Evolutionary conservation across 2,888 invertebrate species (phyloP), one percentile per base, ranked within the genome.

Genomic region (Metallyticus violacea): DNA sequence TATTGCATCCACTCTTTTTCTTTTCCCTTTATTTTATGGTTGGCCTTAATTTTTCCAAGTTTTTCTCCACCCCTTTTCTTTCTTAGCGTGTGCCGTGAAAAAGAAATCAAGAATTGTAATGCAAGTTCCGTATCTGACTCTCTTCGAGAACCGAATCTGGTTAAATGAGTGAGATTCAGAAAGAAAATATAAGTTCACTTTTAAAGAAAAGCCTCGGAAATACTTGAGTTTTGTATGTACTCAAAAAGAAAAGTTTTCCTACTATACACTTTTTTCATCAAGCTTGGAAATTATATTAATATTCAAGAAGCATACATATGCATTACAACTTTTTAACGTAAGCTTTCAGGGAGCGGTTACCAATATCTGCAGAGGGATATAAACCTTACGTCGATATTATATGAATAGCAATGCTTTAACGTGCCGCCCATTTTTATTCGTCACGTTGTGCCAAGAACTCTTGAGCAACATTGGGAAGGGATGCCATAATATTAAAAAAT

Each of bases 71-170:
- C 30, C 26, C 26, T 29, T 85, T 77, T 80, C 77, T 76, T 77
- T 62, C 78, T 81, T 28, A 82, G 76, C 77, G 81, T 28, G 77
- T 83, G 85, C 83, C 84, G 86, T 88, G 88, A 87, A 88, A 62
- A 87, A 87, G 88, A 87, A 87, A 87, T 87, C 85, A 86, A 79
- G 81, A 87, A 88, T 88, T 88, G 86, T 88, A 84, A 88, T 88
- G 88, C 88, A 86, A 85, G 87, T 79, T 85, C 81, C 86, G 87
- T 88, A 86, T 79, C 87, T 81, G 81, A 82, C 85, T 88, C 85
- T 85, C 81, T 77, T 88, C 77, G 26, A 82, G 40, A 86, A 78
- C 30, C 86, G 79, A 82, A 62, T 85, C 85, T 84, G 86, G 79
- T 85, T 86, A 86, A 87, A 87, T 86, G 87, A 87, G 87, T 81